Evolutionary conservation across 2,113 vertebrate genomes (phyloP).

Genomic region (Sylvietta virens): DNA sequence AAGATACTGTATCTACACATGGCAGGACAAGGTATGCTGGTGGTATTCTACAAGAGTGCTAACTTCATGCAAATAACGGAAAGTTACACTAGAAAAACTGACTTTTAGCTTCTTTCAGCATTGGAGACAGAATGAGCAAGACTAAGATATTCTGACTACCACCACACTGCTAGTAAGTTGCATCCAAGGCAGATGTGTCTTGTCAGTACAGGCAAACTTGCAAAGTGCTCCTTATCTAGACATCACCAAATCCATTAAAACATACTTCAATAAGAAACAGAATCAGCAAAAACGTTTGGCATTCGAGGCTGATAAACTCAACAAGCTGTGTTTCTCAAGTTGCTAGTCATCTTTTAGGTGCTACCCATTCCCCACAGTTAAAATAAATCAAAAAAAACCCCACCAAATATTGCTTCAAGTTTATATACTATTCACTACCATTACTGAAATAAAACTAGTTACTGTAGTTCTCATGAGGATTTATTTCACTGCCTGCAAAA

Average conservation of each 20-base stretch:
- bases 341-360: not conserved
- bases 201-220: not conserved
- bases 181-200: not conserved
- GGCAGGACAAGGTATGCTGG: not conserved
- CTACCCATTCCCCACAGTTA: not conserved
- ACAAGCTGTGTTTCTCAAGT: not conserved
- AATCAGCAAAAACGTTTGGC: not conserved
- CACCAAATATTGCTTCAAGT: not conserved
- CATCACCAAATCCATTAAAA: not conserved
- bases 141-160: not conserved
- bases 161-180: not conserved
- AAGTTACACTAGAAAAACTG: not conserved
- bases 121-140: not conserved
- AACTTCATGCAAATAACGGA: not conserved
- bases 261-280: not conserved
- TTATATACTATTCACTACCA: not conserved
- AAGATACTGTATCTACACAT: not conserved
- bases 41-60: not conserved
- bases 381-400: accelerated
- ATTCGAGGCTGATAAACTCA: not conserved
- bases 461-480: not conserved
- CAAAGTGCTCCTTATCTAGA: not conserved
- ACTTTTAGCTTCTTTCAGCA: not conserved
- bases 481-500: not conserved
- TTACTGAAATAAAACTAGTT: not conserved